Evolutionary conservation across 2,888 invertebrate species (phyloP).

Genomic region (Sinohyriopsis cumingii): DNA sequence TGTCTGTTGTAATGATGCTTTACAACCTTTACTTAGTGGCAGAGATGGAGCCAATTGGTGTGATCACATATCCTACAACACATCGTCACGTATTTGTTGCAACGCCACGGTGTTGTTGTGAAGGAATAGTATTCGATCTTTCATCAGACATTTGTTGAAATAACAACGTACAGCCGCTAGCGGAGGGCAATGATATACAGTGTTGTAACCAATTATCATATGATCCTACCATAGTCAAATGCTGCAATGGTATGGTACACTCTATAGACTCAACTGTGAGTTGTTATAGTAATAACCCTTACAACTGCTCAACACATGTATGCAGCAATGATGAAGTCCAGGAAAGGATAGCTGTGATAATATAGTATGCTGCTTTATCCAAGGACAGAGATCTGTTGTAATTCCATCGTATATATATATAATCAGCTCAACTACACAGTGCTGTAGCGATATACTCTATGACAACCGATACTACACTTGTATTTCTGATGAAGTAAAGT

Average conservation of each 20-base stretch:
- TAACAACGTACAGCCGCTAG: constrained; percentile 21
- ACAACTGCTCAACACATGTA: constrained; percentile 12
- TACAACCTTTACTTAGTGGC: no score
- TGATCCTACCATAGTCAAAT: constrained; percentile 14
- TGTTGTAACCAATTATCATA: constrained; percentile 24
- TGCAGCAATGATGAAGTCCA: constrained; percentile 24
- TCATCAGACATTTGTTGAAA: constrained; percentile 27
- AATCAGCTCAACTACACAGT: no score
- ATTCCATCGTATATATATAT: background rate
- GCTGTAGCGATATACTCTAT: no score
- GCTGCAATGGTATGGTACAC: constrained; percentile 20
- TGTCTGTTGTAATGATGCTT: no score
- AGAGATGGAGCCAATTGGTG: constrained; percentile 18
- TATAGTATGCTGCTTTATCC: constrained; percentile 24
- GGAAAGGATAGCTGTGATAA: constrained; percentile 4
- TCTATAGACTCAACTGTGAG: constrained; percentile 16
- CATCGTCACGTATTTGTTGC: constrained; percentile 18
- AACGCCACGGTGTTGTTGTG: constrained; percentile 27
- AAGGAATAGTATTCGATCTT: constrained; percentile 18
- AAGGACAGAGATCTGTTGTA: constrained; percentile 22
- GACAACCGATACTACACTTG: no score
- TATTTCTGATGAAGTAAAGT: no score
- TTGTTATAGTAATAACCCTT: constrained; percentile 24
- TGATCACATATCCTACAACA: constrained; percentile 23
- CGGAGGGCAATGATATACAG: constrained; percentile 18